phyloP scores from a whole-genome alignment of 2,113 vertebrate genomes.

The Nerophis ophidion region DNA sequence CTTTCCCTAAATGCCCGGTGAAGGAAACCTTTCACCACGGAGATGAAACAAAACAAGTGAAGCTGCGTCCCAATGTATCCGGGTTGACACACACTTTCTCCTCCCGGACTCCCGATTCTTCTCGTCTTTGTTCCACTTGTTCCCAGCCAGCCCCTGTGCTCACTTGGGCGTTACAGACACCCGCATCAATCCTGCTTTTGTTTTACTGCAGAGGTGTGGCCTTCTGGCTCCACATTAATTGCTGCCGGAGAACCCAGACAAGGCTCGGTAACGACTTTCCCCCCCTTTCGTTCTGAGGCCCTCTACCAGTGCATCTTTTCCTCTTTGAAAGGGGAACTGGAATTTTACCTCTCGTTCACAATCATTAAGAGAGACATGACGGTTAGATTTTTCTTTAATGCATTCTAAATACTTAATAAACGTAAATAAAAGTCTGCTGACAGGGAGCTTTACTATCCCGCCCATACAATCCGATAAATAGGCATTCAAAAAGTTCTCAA shows the following conservation, averaged over 20 bases:
- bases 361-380: no score
- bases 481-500: no score
- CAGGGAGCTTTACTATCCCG: no score
- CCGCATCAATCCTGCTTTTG: slow-evolving; percentile 65
- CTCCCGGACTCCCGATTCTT: slow-evolving; percentile 14
- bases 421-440: no score
- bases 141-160: slow-evolving; percentile 14
- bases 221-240: slow-evolving; percentile 62
- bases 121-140: slow-evolving; percentile 24
- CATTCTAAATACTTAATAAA: no score
- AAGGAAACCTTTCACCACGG: slow-evolving; percentile 59
- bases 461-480: no score
- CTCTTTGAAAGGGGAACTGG: background rate
- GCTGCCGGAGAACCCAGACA: slow-evolving; percentile 49
- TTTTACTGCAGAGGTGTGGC: slow-evolving; percentile 53
- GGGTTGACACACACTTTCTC: slow-evolving; percentile 11
- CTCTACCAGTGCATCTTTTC: background rate
- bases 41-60: slow-evolving; percentile 46
- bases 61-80: slow-evolving; percentile 54
- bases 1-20: slow-evolving; percentile 51
- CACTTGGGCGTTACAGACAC: slow-evolving; percentile 22
- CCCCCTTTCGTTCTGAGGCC: slow-evolving; percentile 5
- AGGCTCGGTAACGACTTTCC: slow-evolving; percentile 42
- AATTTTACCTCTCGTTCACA: no score
- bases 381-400: no score